These are phyloP conservation scores for Diaphora mendica DNA, from an alignment of 2,888 invertebrate genomes.

Conservation along the genomic window DNA sequence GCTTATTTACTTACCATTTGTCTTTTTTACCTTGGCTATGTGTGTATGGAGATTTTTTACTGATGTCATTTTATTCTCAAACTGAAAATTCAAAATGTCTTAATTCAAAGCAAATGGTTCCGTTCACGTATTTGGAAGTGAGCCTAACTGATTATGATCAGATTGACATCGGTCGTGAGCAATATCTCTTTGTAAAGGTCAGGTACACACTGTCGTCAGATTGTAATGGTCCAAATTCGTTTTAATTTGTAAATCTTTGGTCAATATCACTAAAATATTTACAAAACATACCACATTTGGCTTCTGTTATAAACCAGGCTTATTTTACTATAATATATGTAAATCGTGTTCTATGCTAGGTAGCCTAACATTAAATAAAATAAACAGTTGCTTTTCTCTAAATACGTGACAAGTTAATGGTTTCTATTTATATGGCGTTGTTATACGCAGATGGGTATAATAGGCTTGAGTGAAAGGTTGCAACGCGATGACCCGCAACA, in stretches of 20 bases:
- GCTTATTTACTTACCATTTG: no score
- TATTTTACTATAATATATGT: neutral
- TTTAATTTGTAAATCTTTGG: neutral
- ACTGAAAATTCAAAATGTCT: neutral
- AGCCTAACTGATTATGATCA: neutral
- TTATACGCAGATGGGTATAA: neutral
- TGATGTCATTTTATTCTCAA: neutral
- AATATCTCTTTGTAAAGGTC: neutral
- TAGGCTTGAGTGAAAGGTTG: conserved; percentile 72
- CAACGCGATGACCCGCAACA: conserved; percentile 72
- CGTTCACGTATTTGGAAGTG: conserved; percentile 4
- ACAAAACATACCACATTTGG: neutral
- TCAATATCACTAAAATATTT: neutral
- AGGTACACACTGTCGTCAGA: neutral
- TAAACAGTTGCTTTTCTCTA: neutral
- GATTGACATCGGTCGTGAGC: conserved; percentile 5
- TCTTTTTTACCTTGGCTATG: no score
- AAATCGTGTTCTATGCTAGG: neutral
- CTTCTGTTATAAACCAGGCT: neutral
- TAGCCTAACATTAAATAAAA: neutral
- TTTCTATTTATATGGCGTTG: neutral
- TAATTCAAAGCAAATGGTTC: neutral
- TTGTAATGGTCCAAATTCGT: neutral
- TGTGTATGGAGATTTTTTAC: no score
- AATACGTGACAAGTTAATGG: neutral